Evolutionary conservation across 2,113 vertebrate genomes (phyloP).

Genomic region (Cnemophilus loriae): DNA sequence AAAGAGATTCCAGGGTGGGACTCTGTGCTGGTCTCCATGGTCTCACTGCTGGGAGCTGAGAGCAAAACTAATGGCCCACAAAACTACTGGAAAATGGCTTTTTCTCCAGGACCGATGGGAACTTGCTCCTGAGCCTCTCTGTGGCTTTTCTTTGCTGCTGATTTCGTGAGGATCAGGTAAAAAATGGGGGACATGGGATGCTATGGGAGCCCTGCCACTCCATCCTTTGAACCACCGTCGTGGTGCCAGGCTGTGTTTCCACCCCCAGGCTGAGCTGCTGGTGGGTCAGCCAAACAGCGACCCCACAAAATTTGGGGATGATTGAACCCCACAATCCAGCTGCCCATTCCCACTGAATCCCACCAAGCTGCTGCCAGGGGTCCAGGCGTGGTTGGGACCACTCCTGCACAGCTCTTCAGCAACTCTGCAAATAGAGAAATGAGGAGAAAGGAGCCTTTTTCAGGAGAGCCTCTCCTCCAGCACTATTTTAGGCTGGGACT

Average conservation of each 20-base stretch:
- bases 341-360: background rate
- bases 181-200: background rate
- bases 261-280: background rate
- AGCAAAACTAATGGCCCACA: background rate
- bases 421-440: background rate
- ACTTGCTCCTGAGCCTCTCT: background rate
- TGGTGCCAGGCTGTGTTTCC: background rate
- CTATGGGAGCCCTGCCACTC: background rate
- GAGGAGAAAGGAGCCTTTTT: background rate
- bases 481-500: background rate
- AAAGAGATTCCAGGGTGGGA: conserved; percentile 18
- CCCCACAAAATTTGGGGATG: background rate
- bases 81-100: background rate
- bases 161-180: background rate
- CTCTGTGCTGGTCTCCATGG: background rate
- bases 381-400: background rate
- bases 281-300: background rate
- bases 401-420: background rate
- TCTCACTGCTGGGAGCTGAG: background rate
- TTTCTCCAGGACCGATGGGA: background rate
- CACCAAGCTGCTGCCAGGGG: fast-evolving
- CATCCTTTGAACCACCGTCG: fast-evolving
- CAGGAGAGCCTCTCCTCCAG: background rate
- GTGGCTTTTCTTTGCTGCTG: background rate
- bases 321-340: background rate